Conservation (phyloP, 2,113 vertebrate species). For the Cricetomys ansorgei region DNA sequence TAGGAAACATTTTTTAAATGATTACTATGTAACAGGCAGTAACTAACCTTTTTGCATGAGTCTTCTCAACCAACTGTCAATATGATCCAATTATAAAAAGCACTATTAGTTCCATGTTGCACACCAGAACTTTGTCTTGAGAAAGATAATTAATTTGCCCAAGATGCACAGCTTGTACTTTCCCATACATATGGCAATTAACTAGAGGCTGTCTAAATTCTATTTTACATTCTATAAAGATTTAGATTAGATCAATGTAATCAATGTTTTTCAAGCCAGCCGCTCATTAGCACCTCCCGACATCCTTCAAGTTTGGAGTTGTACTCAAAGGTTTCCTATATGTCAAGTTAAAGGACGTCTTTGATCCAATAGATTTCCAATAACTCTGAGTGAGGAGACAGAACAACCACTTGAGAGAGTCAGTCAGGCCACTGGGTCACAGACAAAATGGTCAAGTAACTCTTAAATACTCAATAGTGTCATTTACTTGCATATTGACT, state of each 20-base stretch:
- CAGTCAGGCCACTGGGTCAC: neutral
- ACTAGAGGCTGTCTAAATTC: neutral
- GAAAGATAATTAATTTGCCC: constrained; percentile 42
- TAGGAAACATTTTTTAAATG: neutral
- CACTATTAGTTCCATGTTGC: neutral
- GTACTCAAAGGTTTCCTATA: neutral
- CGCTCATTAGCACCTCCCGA: neutral
- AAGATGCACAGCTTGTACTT: neutral
- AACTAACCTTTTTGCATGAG: neutral
- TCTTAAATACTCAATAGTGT: neutral
- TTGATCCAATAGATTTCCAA: neutral
- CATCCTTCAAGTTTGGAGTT: neutral
- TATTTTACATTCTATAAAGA: constrained; percentile 36
- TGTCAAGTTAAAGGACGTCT: neutral
- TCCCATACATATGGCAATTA: neutral
- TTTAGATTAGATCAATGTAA: neutral
- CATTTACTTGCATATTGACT: neutral
- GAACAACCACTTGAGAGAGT: neutral
- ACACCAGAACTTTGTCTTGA: constrained; percentile 32
- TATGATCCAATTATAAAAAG: constrained; percentile 35
- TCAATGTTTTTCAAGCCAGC: neutral
- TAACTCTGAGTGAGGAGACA: neutral
- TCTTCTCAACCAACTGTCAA: neutral
- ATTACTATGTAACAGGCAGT: neutral
- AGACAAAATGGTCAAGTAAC: neutral